Evolutionary conservation across 2,888 invertebrate species (phyloP).

Genomic region (Aporophyla nigra): DNA sequence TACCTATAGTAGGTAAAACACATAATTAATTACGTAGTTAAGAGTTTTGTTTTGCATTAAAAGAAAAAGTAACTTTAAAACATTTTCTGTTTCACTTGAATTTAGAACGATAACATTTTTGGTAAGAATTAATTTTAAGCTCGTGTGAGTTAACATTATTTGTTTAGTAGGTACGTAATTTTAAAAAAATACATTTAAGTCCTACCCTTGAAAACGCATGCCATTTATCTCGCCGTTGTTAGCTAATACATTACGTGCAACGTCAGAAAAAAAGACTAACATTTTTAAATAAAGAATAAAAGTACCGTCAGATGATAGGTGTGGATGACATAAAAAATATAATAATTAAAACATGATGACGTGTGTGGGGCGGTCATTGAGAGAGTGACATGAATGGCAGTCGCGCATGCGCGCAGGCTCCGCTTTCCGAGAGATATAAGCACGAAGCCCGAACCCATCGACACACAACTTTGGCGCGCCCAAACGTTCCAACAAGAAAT

Average conservation of each 20-base stretch:
- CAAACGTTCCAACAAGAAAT: slow-evolving; percentile 84
- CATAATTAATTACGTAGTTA: too few relatives aligned
- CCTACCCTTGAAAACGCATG: slow-evolving; percentile 11
- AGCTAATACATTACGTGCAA: slow-evolving; percentile 4
- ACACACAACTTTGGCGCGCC: slow-evolving; percentile 89
- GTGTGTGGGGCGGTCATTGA: slow-evolving; percentile 87
- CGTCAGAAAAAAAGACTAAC: slow-evolving; percentile 23
- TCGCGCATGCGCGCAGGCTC: slow-evolving; percentile 83
- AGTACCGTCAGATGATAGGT: slow-evolving; percentile 21
- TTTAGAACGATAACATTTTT: too few relatives aligned
- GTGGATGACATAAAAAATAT: slow-evolving; percentile 47
- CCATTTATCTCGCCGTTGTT: slow-evolving; percentile 12
- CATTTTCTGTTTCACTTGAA: too few relatives aligned
- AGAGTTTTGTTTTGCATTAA: too few relatives aligned
- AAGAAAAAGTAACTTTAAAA: too few relatives aligned
- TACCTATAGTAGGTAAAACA: not conserved
- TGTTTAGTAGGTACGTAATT: not conserved
- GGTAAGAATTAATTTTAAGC: not conserved
- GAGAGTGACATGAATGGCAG: slow-evolving; percentile 85
- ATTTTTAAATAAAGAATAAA: slow-evolving; percentile 27
- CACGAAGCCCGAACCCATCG: slow-evolving; percentile 80
- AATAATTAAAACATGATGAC: slow-evolving; percentile 74
- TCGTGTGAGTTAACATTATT: slow-evolving; percentile 4
- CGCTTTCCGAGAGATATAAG: slow-evolving; percentile 85
- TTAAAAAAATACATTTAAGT: not conserved